These are phyloP conservation scores for Scrobipalpa costella DNA, from an alignment of 2,888 invertebrate species.

Conservation along the genomic window DNA sequence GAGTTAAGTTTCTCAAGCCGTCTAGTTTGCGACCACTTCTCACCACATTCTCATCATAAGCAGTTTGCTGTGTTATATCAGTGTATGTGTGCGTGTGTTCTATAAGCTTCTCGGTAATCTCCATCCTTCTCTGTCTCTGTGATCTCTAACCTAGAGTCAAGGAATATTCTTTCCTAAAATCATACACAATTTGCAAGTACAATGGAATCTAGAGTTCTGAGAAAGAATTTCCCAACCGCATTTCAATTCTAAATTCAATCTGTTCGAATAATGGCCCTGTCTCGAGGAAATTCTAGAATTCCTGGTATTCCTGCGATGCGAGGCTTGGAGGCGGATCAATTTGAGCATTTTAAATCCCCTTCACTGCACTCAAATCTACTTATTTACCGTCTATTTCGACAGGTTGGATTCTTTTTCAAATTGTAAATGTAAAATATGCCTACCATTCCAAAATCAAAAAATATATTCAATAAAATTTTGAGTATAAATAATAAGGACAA, in stretches of 20 bases:
- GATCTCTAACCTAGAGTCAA: too few relatives aligned
- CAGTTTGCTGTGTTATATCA: too few relatives aligned
- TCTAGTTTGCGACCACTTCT: too few relatives aligned
- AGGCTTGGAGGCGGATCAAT: background rate
- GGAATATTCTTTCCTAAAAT: background rate
- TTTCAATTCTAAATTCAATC: slow-evolving; percentile 1
- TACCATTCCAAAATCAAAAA: too few relatives aligned
- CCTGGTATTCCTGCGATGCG: background rate
- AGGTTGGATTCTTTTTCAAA: background rate
- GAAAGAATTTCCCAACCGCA: background rate
- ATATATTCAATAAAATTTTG: too few relatives aligned
- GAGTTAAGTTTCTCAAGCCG: too few relatives aligned
- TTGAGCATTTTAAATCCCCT: background rate
- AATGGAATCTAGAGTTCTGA: background rate
- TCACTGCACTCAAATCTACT: background rate
- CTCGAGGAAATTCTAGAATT: background rate
- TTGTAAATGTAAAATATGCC: too few relatives aligned
- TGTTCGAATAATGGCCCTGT: slow-evolving; percentile 3
- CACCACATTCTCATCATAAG: too few relatives aligned
- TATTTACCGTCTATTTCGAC: background rate
- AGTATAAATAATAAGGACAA: too few relatives aligned
- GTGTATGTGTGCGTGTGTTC: too few relatives aligned
- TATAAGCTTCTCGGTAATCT: too few relatives aligned
- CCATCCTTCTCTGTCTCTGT: too few relatives aligned
- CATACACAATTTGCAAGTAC: background rate